Base-by-base conservation (phyloP, 2,797 vertebrate species). In the Anguilla megastoma region DNA sequence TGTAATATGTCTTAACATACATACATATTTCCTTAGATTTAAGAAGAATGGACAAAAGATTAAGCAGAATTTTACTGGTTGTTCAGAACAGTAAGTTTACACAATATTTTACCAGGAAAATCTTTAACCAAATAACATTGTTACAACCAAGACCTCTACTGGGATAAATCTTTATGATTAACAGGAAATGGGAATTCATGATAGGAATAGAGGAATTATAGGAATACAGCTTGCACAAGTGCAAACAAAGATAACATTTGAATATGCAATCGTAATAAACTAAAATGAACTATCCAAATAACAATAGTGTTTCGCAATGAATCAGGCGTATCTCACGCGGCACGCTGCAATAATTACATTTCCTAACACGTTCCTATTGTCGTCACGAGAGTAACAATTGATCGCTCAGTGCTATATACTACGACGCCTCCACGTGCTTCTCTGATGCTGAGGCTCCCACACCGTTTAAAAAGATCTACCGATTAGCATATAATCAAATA, bases 401-500 rank as follows among this genome's bases (percentile, higher is more conserved):
- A 48, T 86, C 56, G 6, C 60, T 69, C 88, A 87, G 90, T 85
- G 85, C 41, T 84, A 80, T 86, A 71, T 89, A 84, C 69, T 89
- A 71, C 80, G 85, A 86, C 36, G 60, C 18, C 85, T 89, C 86
- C 89, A 90, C 90, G 90, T 89, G 89, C 76, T 87, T 60, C 86
- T 91, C 90, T 90, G 92, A 92, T 90, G 90, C 82, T 88, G 91
- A 89, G 88, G 87, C 90, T 91, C 92, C 90, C 90, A 90, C 92
- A 90, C 90, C 85, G 87, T 92, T 89, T 89, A 82, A 88, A 91
- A 88, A 90, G 92, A 91, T 90, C 63, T 85, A 36, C 66, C 90
- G 91, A 93, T 92, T 92, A 92, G 87, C 92, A 92, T 90, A 89
- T 87, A 90, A 89, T 87, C 87, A 89, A 89, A 92, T 89, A 95